Base-by-base conservation (phyloP, 2,888 invertebrate genomes). In the Ethmia dodecea region DNA sequence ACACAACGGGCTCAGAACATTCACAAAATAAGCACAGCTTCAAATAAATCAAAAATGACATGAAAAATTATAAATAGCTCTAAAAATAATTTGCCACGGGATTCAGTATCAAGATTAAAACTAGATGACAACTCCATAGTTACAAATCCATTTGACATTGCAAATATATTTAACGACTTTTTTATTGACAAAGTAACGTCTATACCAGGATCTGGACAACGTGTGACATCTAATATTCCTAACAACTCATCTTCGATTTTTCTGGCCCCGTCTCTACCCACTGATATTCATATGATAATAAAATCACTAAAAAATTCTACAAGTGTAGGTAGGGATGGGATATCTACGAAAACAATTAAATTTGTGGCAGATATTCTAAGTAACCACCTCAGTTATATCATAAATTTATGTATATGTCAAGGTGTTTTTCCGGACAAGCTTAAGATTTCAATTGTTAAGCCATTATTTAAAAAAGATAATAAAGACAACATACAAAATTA, bases 251-350 rank as follows among this genome's bases (percentile, higher is more conserved):
- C 3, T n/a, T 33, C 32, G 2, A 8, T 33, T 10, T 33, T 33
- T 27, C 37, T 44, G 37, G 2, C 11, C 9, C 42, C 41, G 8
- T 33, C 33, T 6, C 9, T 26, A 10, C 37, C 38, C 5, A 10
- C 14, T 1, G 37, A 39, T 10, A 37, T 42, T 8, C 6, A 33
- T 28, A 26, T 24, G 26, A 27, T 29, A 6, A 44, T 44, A 16
- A 15, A 15, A 3, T 14, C 9, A 8, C 11, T 44, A 26, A 41
- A 45, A 33, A 42, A 31, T 14, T 35, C 37, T 1, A 40, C 37
- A 9, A 43, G 39, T 18, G 25, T 30, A 1, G 42, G 44, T 1
- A 36, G 36, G 31, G 44, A 45, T 28, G 35, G 30, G 3, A 26
- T 45, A 12, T 16, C 11, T 8, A 35, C 39, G 0, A 32, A 34